Base-by-base conservation (phyloP, 2,113 vertebrate genomes). In the Mustela nigripes region DNA sequence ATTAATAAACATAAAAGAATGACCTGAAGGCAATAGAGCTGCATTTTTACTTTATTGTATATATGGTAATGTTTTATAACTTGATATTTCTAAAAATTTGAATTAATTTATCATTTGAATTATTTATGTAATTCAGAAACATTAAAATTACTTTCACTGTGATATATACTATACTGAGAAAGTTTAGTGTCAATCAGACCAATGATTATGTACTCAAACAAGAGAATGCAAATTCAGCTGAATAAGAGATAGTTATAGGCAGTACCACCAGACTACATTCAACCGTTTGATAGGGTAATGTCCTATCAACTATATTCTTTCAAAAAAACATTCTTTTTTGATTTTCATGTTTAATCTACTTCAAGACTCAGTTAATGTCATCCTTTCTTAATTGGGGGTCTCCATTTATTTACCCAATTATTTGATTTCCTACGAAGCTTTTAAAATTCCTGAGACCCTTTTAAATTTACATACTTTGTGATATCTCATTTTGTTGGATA, bases 341-440 rank as follows among this genome's bases (percentile, higher is more conserved):
- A 94, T 95, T 88, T 91, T 63, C 76, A 88, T 36, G 91, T 88
- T 50, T 93, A 90, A 82, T 73, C 12, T 22, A 84, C 11, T 63
- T 91, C n/a, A 92, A 91, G 65, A 84, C 7, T 81, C 53, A 93
- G 8, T n/a, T 93, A 78, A 91, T 93, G 53, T 50, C 67, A 82
- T 88, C 90, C 69, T 26, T 94, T 94, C 67, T 88, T 82, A 84
- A 84, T 11, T 94, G 39, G 7, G 7, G 2, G 42, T 96, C 39
- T 91, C 36, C 15, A 58, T 14, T 89, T 92, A 19, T 94, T 67
- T 89, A 33, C 19, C 18, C 79, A 96, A 82, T 86, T 92, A n/a
- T 71, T 39, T 95, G 31, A 89, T 93, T 92, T 96, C 62, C 45
- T 82, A 71, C 22, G 31, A 95, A 92, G 56, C 81, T 50, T 95